Conservation (phyloP, 2,888 invertebrate species). For the Scrobipalpa atriplicella region DNA sequence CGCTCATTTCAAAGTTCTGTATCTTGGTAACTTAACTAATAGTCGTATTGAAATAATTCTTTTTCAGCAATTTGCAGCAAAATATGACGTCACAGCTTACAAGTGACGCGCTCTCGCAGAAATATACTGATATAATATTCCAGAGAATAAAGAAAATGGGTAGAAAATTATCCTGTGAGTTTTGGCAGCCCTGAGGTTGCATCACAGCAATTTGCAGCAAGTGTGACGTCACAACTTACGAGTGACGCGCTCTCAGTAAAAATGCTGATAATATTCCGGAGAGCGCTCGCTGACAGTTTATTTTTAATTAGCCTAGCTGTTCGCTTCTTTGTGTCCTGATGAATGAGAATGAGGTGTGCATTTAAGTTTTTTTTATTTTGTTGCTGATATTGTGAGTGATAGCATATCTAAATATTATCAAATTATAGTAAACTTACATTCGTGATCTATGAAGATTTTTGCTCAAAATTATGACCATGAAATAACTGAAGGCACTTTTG, state of each 20-base stretch:
- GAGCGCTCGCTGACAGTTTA: constrained; percentile 21
- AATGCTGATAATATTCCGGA: constrained; percentile 27
- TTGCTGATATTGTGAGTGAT: too few relatives aligned
- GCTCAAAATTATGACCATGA: too few relatives aligned
- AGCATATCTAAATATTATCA: too few relatives aligned
- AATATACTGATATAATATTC: constrained; percentile 26
- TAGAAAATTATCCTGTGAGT: not conserved
- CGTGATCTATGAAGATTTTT: too few relatives aligned
- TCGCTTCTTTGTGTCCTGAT: not conserved
- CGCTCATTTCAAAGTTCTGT: too few relatives aligned
- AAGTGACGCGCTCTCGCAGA: constrained; percentile 22
- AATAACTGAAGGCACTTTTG: too few relatives aligned
- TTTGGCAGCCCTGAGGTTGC: constrained; percentile 16
- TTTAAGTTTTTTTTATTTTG: not conserved
- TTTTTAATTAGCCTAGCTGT: constrained; percentile 24
- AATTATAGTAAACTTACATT: too few relatives aligned
- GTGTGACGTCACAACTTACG: constrained; percentile 26
- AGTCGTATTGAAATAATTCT: too few relatives aligned
- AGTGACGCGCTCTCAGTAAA: constrained; percentile 26
- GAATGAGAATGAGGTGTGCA: not conserved
- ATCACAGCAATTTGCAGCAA: constrained; percentile 28
- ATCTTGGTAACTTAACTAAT: too few relatives aligned
- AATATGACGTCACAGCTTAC: constrained; percentile 25
- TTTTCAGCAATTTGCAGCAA: constrained; percentile 29
- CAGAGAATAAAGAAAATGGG: too few relatives aligned